Percentiles rank a stretch among this genome's conserved stretches.
Evolutionary conservation across 2,113 vertebrate genomes (phyloP).

Genomic region (Ancistrus triradiatus): DNA sequence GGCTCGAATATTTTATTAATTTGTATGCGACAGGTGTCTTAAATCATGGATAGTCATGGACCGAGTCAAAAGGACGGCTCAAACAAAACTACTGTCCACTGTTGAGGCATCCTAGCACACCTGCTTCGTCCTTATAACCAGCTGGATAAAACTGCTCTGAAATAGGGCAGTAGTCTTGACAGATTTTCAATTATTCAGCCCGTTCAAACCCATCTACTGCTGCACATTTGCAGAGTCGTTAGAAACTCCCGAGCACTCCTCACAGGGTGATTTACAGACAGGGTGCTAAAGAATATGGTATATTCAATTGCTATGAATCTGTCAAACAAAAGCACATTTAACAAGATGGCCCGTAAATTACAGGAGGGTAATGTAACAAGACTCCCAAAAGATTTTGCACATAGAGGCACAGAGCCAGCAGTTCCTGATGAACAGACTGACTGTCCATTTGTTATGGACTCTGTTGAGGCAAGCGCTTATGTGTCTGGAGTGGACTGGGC

Average conservation of each 20-base stretch:
- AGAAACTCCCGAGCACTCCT: constrained; percentile 3
- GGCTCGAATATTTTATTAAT: no score
- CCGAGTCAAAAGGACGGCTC: no score
- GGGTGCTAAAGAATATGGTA: neutral
- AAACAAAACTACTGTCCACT: constrained; percentile 2
- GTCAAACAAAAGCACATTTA: constrained; percentile 20
- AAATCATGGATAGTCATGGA: no score
- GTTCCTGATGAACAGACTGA: constrained; percentile 18
- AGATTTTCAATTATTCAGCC: constrained; percentile 52
- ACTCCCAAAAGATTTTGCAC: constrained; percentile 4
- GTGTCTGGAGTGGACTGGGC: constrained; percentile 14
- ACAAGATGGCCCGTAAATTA: constrained; percentile 22
- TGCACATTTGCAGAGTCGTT: constrained; percentile 21
- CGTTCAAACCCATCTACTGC: constrained; percentile 21
- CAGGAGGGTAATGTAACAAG: neutral
- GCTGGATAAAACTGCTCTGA: constrained; percentile 32
- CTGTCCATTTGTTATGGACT: neutral
- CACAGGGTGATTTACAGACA: constrained; percentile 13
- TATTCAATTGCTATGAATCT: constrained; percentile 14
- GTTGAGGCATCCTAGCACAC: constrained; percentile 19
- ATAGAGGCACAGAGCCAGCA: constrained; percentile 6
- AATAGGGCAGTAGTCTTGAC: constrained; percentile 32
- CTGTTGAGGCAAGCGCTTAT: constrained; percentile 9
- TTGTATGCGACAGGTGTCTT: no score
- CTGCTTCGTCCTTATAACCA: constrained; percentile 6